Evolutionary conservation across 2,888 invertebrate species (phyloP), one percentile per base, ranked within the genome.

Genomic region (Spodoptera exigua): DNA sequence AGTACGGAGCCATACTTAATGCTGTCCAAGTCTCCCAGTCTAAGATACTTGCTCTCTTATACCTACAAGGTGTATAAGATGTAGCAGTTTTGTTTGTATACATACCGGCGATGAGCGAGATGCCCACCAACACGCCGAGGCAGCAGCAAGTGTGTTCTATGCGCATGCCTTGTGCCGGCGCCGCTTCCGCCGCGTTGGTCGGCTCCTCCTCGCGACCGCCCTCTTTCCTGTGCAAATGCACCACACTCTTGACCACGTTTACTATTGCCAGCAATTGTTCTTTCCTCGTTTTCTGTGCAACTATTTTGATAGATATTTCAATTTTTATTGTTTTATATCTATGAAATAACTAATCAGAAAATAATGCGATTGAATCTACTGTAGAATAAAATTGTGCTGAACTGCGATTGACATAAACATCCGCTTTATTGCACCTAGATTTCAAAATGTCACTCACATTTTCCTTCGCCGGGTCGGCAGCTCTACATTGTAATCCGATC

Each of bases 101-200:
- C 79, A 63, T 74, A 94, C 94, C 94, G 92, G 94, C 93, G 84
- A 94, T 91, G 90, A 94, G 92, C 83, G 92, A 92, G 88, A 94
- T 85, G 87, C 93, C 93, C 88, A 94, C 91, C 88, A 94, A 89
- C 82, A 93, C 90, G 86, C 91, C 94, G 85, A 94, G 90, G 86
- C 91, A 93, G 88, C 93, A 94, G 89, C 94, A 94, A 76, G 92
- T 90, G 84, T 92, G 93, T 80, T 94, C 93, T 63, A 84, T 91
- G 85, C 91, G 92, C 88, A 89, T 87, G 78, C 89, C 83, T 76
- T 83, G 86, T 61, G 76, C 76, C 61, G 83, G 84, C 84, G 83
- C 85, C 84, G 84, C 87, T 76, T 82, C 89, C 85, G 85, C 79
- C 87, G 88, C 86, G 86, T 87, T 88, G 89, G 92, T 89, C 79